Base-by-base conservation (phyloP, 2,888 invertebrate genomes). In the Folsomia candida region DNA sequence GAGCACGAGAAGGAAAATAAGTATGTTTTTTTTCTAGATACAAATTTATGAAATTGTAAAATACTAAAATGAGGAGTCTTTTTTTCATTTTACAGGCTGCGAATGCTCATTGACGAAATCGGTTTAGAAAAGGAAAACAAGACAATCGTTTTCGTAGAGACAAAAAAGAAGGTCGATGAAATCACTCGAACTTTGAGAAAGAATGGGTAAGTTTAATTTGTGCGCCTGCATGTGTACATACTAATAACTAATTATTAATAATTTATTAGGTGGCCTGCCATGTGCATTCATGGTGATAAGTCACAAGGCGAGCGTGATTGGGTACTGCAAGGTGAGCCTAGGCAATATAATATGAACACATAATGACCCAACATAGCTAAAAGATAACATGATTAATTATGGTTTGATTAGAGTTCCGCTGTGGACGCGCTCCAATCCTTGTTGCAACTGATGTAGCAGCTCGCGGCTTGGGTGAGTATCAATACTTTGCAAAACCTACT, bases 371-470 rank as follows among this genome's bases (percentile, higher is more conserved):
- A n/a, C n/a, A n/a, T n/a, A n/a, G n/a, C n/a, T n/a, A n/a, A n/a
- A n/a, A n/a, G n/a, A n/a, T n/a, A n/a, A n/a, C n/a, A n/a, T n/a
- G n/a, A n/a, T 20, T 29, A 25, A 63, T 63, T 14, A 27, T 26
- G 25, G 14, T 25, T n/a, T 57, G 3, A 20, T 70, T 27, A 92
- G 93, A 92, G 87, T 93, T 93, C 85, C 87, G 92, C 82, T 87
- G 88, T 83, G 91, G 92, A 76, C 90, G 91, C 85, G 90, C 91
- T 74, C 91, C 92, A 69, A 94, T 96, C 83, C 87, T 96, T 81
- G 92, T 96, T 76, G 96, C 96, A 77, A 96, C 96, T 57, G 96
- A 96, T 85, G 96, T 96, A 77, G 96, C 96, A 71, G 94, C 95
- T 65, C 87, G 95, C 83, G 94, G 95, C 81, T 87, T 95, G 86